Evolutionary conservation across 2,113 vertebrate genomes (phyloP), one percentile per base, ranked within the genome.

Genomic region (Erpornis zantholeuca): DNA sequence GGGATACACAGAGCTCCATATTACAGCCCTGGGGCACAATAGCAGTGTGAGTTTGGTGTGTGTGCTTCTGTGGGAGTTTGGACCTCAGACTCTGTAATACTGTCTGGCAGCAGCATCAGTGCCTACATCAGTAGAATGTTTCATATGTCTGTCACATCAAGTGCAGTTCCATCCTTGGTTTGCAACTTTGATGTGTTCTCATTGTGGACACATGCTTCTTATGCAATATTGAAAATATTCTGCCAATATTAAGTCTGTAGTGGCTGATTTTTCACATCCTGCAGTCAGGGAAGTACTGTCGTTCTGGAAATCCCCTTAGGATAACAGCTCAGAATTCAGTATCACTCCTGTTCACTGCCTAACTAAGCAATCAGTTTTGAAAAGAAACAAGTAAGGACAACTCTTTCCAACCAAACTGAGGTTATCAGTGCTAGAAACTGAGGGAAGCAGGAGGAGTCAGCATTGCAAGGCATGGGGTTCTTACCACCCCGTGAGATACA

Each of bases 251-350:
- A 85, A 86, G 49, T 27, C 36, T 69, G 29, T 36, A 40, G 49
- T 29, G 49, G 60, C 80, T 81, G 81, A 59, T 95, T 88, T 71
- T 90, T 92, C 73, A 21, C 44, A 71, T 78, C 44, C 63, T 66
- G 77, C 45, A 60, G 24, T 81, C 81, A 75, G 68, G 57, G 29
- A 29, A 31, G 35, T 16, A 38, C 91, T 89, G 42, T 63, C 44
- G 40, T 84, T 21, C 73, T 92, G 54, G 71, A 92, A 92, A 64
- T 90, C 45, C 45, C 15, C 2, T 59, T 42, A 59, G 85, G 35
- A 70, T 40, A 49, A 35, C 15, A n/a, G 33, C 52, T 66, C 15
- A 57, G 42, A 47, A 53, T 92, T 85, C 42, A 22, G 77, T 65
- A 52, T 38, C 38, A 24, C 3, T 10, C 38, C 52, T 8, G 2